Percentiles rank a stretch among this genome's conserved stretches.
These are phyloP conservation scores for Pseudorhiza aurosa DNA, from an alignment of 30 jellyfish, hydroid and myxozoan genomes.

Conservation along the genomic window DNA sequence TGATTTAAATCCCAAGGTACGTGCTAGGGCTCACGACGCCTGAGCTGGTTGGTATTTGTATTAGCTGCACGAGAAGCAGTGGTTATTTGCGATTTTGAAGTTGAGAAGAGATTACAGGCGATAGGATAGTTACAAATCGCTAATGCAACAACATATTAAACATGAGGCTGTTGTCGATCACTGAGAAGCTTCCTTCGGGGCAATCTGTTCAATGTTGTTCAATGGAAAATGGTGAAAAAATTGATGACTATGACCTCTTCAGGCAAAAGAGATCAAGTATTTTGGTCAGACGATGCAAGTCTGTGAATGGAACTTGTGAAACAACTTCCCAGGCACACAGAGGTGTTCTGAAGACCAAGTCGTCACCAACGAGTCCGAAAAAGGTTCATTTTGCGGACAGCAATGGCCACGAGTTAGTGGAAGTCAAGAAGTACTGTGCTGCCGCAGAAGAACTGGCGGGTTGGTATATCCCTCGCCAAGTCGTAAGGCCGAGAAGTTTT, in stretches of 20 bases:
- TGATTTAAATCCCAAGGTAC: neutral
- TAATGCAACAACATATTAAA: slow-evolving; percentile 1
- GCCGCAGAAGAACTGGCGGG: slow-evolving; percentile 25
- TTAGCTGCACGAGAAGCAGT: neutral
- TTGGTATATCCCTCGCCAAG: slow-evolving; percentile 1
- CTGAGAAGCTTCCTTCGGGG: slow-evolving; percentile 29
- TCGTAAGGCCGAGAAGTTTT: slow-evolving; percentile 21
- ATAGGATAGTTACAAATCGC: neutral
- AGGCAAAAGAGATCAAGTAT: slow-evolving; percentile 20
- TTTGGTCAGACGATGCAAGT: slow-evolving; percentile 48
- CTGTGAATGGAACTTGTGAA: slow-evolving; percentile 52
- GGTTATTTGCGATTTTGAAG: neutral
- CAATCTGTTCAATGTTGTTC: slow-evolving; percentile 44
- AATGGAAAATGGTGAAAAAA: slow-evolving; percentile 13
- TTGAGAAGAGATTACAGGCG: neutral
- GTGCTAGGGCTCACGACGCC: slow-evolving; percentile 16
- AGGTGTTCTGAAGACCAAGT: slow-evolving; percentile 2
- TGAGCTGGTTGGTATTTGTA: neutral
- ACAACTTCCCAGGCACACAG: slow-evolving; percentile 3
- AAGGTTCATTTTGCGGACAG: slow-evolving; percentile 57
- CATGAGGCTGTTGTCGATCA: slow-evolving; percentile 51
- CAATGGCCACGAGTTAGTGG: slow-evolving; percentile 53
- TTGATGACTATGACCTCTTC: slow-evolving; percentile 30
- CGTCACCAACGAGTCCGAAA: slow-evolving; percentile 64
- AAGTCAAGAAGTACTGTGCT: slow-evolving; percentile 31